Conservation (phyloP, 37 sponge, comb jelly and placozoan genomes). For the Eunapius fragilis region DNA sequence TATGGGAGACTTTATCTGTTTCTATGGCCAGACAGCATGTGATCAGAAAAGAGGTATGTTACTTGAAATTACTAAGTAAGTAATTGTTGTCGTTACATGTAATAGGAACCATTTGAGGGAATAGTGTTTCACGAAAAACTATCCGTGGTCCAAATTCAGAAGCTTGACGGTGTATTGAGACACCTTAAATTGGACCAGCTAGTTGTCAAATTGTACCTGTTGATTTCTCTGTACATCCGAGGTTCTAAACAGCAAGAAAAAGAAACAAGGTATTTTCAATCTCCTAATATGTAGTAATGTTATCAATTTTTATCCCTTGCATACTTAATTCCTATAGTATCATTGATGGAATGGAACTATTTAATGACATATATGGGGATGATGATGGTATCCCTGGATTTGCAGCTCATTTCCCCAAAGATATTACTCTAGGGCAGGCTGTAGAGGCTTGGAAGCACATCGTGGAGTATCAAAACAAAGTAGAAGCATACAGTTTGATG, state of each 20-base stretch:
- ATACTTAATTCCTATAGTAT: background rate
- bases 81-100: background rate
- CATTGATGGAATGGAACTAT: background rate
- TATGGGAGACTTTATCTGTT: conserved; percentile 69
- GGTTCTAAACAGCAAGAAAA: background rate
- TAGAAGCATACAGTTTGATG: background rate
- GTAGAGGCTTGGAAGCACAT: conserved; percentile 50
- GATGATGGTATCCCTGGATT: background rate
- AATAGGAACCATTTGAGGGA: conserved; percentile 23
- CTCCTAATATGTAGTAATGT: background rate
- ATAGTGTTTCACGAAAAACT: background rate
- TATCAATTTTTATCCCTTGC: background rate
- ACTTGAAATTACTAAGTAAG: background rate
- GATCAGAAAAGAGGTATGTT: conserved; percentile 35
- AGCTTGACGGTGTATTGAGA: background rate
- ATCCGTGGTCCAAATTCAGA: background rate
- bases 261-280: background rate
- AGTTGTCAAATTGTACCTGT: background rate
- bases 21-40: conserved; percentile 42
- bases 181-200: background rate
- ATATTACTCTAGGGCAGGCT: conserved; percentile 32
- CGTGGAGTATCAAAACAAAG: conserved; percentile 27
- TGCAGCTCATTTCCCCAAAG: conserved; percentile 10
- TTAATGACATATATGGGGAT: background rate
- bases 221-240: background rate